These are phyloP conservation scores for Sebastes trivittatus DNA, from an alignment of 2,797 vertebrate genomes.

Conservation along the genomic window DNA sequence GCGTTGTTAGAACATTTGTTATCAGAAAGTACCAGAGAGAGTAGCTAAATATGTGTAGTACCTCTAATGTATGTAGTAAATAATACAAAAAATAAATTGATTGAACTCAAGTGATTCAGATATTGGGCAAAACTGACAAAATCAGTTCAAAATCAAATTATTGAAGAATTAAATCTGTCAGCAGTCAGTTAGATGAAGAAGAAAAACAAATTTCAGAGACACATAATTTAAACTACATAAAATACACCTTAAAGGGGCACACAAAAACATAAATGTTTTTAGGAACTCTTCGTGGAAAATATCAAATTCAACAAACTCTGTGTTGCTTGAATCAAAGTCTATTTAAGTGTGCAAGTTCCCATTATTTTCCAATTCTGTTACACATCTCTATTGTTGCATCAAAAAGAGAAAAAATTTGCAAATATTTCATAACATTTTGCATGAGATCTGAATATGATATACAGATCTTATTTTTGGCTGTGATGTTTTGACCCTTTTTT, in stretches of 20 bases:
- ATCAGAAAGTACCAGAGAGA: background rate
- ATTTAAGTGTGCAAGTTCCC: background rate
- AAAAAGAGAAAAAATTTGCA: background rate
- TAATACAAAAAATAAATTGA: background rate
- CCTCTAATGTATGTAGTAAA: background rate
- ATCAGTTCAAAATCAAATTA: background rate
- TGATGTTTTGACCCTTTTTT: background rate
- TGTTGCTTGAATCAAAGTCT: background rate
- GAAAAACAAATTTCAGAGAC: background rate
- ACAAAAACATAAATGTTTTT: background rate
- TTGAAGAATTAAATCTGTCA: background rate
- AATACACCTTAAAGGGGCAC: background rate
- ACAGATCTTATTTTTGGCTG: background rate
- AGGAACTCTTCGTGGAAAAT: background rate
- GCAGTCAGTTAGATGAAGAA: background rate
- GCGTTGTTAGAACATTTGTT: background rate
- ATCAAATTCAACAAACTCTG: background rate
- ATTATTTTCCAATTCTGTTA: background rate
- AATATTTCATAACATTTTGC: background rate
- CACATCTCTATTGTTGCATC: background rate
- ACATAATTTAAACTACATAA: background rate
- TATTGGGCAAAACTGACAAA: background rate
- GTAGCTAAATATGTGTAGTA: background rate
- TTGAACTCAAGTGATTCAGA: background rate
- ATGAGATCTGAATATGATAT: background rate